phyloP scores from a whole-genome alignment of 2,888 invertebrate species.

The Drosophila barbarae region DNA sequence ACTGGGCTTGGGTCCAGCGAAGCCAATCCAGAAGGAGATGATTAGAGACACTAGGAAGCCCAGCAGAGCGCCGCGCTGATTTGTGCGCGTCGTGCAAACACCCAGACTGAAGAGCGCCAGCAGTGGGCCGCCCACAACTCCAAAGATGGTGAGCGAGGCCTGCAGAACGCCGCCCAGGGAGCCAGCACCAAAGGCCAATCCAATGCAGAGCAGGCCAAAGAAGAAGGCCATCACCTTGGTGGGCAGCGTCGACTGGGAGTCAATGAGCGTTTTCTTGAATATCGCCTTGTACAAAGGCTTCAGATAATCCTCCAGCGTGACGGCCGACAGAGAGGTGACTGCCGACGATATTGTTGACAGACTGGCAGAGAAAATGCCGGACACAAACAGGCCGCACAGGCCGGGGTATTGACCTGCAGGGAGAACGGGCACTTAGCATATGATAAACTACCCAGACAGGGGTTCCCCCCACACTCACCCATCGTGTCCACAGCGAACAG shows the following conservation, averaged over 20 bases:
- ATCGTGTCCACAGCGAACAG: slow-evolving; percentile 88
- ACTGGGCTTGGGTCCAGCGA: slow-evolving; percentile 88
- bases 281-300: slow-evolving; percentile 81
- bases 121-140: slow-evolving; percentile 91
- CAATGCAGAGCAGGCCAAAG: slow-evolving; percentile 89
- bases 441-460: not conserved
- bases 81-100: slow-evolving; percentile 87
- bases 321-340: slow-evolving; percentile 93
- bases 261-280: slow-evolving; percentile 79
- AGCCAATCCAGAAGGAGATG: slow-evolving; percentile 90
- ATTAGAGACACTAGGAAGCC: slow-evolving; percentile 85
- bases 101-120: slow-evolving; percentile 91
- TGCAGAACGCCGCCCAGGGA: slow-evolving; percentile 90
- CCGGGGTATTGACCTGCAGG: slow-evolving; percentile 83
- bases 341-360: slow-evolving; percentile 95
- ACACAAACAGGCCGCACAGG: slow-evolving; percentile 92
- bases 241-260: slow-evolving; percentile 81
- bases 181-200: slow-evolving; percentile 90
- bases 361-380: slow-evolving; percentile 94
- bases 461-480: slow-evolving; percentile 76
- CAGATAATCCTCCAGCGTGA: slow-evolving; percentile 92
- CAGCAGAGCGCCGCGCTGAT: slow-evolving; percentile 86
- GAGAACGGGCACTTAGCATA: slow-evolving; percentile 7
- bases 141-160: slow-evolving; percentile 91
- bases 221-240: slow-evolving; percentile 86